Evolutionary conservation across 2,113 vertebrate genomes (phyloP), one percentile per base, ranked within the genome.

Genomic region (Microcebus ravelobensis): DNA sequence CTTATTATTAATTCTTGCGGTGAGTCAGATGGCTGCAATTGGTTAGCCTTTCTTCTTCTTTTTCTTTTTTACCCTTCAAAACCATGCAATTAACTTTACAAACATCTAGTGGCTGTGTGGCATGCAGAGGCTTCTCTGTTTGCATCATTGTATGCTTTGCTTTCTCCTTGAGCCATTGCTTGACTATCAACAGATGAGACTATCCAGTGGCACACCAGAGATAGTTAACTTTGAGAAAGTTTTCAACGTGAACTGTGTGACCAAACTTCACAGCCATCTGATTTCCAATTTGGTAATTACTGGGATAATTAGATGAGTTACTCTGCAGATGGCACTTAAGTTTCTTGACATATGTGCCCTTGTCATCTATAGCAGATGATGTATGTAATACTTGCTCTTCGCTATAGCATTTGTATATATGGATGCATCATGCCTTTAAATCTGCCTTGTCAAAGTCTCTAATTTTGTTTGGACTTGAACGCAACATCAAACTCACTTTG

Each of bases 231-330:
- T 97, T 95, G 96, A 96, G 91, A 68, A 91, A 92, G 95, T 96
- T 95, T 98, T 97, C 96, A 95, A 81, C 93, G 95, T 91, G 95
- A 98, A 98, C 96, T 96, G 63, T 96, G 68, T 96, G 96, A 81
- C 96, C 88, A 95, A 98, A 97, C 97, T 98, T 98, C 86, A 96
- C 89, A 97, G 83, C 92, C 97, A 95, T 97, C 96, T 96, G 96
- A 97, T 93, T 97, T 97, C 95, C 93, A 97, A 97, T 97, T 97
- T 98, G 96, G 96, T 96, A 98, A 98, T 98, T 97, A 98, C 94
- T 90, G 97, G 95, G 97, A 98, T 97, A 98, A 98, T 96, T 88
- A 97, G 88, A 92, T 88, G 68, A 65, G 81, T 97, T 96, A 39
- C 87, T 96, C 82, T 95, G 93, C 90, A 94, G 96, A 98, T 98